Base-by-base conservation (phyloP, 92 coral and sea anemone genomes). In the Zoanthus solanderi region DNA sequence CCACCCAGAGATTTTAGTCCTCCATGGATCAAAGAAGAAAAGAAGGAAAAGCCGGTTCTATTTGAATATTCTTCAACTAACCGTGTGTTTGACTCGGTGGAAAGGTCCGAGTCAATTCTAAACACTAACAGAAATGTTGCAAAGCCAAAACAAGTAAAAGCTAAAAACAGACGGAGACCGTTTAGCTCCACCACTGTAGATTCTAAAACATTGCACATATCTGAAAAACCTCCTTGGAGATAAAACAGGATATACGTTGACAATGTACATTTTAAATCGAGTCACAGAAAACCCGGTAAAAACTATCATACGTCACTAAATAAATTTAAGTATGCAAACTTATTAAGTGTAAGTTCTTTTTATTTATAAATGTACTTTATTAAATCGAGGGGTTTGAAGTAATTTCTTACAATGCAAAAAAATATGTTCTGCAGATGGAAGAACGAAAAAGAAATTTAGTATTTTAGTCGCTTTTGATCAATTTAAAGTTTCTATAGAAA, bases 21-120 rank as follows among this genome's bases (percentile, higher is more conserved):
- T 52, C 98, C 98, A 23, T 95, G 98, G 98, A 87, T 84, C 16
- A 91, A 91, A 73, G 93, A 93, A 45, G 83, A 85, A 53, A 87
- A 29, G 54, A 83, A 72, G 52, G 87, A 73, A 42, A 75, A 75
- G 60, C 98, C 98, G 12, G 34, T 94, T 13, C 65, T 94, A 34
- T 94, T 91, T 68, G 98, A 94, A 60, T 93, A 84, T 71, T 83
- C 76, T 23, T 28, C 86, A 3, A 18, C 85, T 14, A 72, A 83
- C 12, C 93, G 72, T 53, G 60, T 87, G 76, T 87, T 92, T 50
- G 93, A 90, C 37, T 73, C 90, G 29, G 9, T 23, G 29, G 90
- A 87, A 11, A 80, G 50, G 23, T 52, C 34, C 48, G 84, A 72
- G 23, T 31, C 79, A 9, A 50, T 42, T 0, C 0, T 37, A 37